phyloP scores from a whole-genome alignment of 2,888 invertebrate genomes.

The Agriopis aurantiaria region DNA sequence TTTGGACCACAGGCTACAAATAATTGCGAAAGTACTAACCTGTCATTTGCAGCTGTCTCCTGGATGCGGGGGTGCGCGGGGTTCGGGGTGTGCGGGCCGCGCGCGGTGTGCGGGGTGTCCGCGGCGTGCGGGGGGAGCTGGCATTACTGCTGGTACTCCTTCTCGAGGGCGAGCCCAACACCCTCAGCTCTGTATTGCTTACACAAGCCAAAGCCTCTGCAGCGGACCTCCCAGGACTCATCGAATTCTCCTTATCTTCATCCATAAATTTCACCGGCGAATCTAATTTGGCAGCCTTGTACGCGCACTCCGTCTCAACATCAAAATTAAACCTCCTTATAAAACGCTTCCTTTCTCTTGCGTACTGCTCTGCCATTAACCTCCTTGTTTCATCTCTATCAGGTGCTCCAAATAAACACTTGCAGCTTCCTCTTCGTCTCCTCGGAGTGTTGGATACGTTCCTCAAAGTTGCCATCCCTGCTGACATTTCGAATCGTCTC shows the following conservation, averaged over 20 bases:
- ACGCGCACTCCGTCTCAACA: constrained; percentile 78
- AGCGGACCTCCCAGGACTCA: constrained; percentile 70
- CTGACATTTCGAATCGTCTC: constrained; percentile 75
- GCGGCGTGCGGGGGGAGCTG: constrained; percentile 72
- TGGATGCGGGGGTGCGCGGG: constrained; percentile 79
- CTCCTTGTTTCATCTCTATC: constrained; percentile 86
- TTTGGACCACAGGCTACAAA: not conserved
- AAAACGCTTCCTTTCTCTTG: constrained; percentile 86
- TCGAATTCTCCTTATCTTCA: constrained; percentile 72
- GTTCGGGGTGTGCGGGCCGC: constrained; percentile 76
- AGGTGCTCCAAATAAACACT: constrained; percentile 88
- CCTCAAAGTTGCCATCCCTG: constrained; percentile 71
- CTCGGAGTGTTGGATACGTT: constrained; percentile 72
- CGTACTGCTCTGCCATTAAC: constrained; percentile 86
- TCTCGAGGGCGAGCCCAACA: constrained; percentile 76
- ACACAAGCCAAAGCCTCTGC: constrained; percentile 77
- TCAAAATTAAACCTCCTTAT: constrained; percentile 88
- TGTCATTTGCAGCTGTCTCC: constrained; percentile 85
- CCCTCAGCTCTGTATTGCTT: constrained; percentile 74
- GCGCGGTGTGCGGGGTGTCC: constrained; percentile 71
- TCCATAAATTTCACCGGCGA: constrained; percentile 80
- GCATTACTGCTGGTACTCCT: constrained; percentile 62
- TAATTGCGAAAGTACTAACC: constrained; percentile 62
- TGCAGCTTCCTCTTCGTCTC: constrained; percentile 80
- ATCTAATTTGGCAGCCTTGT: constrained; percentile 73